Evolutionary conservation across 2,113 vertebrate species (phyloP), one percentile per base, ranked within the genome.

Genomic region (Phrynocephalus versicolor): DNA sequence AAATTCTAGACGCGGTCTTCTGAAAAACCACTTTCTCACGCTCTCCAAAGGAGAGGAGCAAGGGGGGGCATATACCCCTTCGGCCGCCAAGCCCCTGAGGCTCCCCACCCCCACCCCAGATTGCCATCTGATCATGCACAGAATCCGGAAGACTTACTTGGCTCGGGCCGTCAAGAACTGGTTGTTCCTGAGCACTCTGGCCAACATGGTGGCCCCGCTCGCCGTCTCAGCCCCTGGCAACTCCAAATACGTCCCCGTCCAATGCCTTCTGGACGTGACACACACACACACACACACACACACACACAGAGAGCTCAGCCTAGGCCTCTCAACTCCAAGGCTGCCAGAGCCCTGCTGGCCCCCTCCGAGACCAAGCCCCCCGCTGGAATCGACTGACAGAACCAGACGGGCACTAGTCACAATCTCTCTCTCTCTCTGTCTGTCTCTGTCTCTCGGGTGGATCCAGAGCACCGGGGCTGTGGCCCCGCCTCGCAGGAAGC

Each of bases 91-190:
- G 10, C 5, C 45, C 45, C 45, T 51, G 45, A 51, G 5, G 45
- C 45, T 51, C 45, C 45, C 45, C 45, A 10, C 5, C 10, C 45
- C 5, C 5, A 51, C 5, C 5, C 45, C 45, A 51, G 10, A 51
- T 51, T 51, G 10, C 45, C 45, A 51, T 51, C 45, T 51, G 45
- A 51, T 10, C 45, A 51, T 51, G 45, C 45, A 10, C 45, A 10
- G 45, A 10, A 51, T 51, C 10, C 5, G 45, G 10, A 5, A 6
- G 77, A 95, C 96, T 96, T 93, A 97, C 96, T 94, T 94, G 91
- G 94, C 94, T 86, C 94, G 83, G 0, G 82, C 37, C 35, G 81
- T 90, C 83, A 93, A 87, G 86, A 91, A 62, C 0, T 13, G 64
- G 55, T 27, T 79, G 72, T 90, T 94, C 81, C 81, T 93, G 85